Base-by-base conservation (phyloP, 2,797 vertebrate genomes). In the Pachyuromys duprasi region DNA sequence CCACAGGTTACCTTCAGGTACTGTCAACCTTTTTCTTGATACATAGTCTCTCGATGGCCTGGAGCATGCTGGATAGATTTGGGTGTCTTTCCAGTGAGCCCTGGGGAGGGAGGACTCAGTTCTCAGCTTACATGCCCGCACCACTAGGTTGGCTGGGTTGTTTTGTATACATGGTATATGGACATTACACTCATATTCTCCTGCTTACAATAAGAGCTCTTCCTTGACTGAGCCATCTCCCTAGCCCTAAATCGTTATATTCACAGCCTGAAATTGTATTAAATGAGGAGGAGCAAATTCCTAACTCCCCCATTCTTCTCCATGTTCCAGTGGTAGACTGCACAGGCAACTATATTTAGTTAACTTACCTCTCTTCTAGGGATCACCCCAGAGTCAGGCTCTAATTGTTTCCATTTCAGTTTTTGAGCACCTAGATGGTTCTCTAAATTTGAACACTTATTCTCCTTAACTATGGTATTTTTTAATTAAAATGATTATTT, bases 401-500 rank as follows among this genome's bases (percentile, higher is more conserved):
- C 53, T 49, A 22, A 80, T 18, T 65, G 60, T 13, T 72, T 86
- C 8, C 24, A 55, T 53, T 79, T 86, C 88, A 3, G 86, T 88
- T 36, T 83, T 94, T 86, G 83, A 83, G 14, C 55, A 53, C 8
- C 93, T n/a, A 24, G 6, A 39, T 28, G 1, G 12, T 22, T 74
- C 33, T 91, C 81, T 82, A 14, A 65, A 8, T 89, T 83, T 72
- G 20, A 53, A 39, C 4, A 57, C 11, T 70, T 22, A 39, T 33
- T 7, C 4, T 24, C 8, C 2, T 81, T 39, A 65, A 8, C 39
- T 93, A 36, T 89, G 9, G 42, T 24, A 69, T 74, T 28, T 90
- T 79, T 57, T 57, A 42, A 45, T 70, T 67, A 53, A 95, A 72
- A 72, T 76, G 72, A 82, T 75, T 95, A 53, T 13, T 81, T 92